phyloP scores from a whole-genome alignment of 2,888 invertebrate genomes.

The Brassicogethes aeneus region DNA sequence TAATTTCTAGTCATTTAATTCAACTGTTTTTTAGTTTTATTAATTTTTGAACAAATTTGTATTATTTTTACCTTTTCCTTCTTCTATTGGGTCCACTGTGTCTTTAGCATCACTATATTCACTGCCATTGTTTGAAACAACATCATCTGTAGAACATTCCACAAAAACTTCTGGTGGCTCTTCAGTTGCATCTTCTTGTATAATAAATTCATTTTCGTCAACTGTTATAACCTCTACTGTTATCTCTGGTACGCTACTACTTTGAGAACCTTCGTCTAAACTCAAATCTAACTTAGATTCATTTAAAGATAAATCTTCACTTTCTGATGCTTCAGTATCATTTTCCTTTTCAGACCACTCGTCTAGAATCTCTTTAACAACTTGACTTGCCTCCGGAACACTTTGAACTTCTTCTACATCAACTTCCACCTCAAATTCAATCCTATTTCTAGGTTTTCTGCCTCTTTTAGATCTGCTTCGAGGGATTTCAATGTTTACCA shows the following conservation, averaged over 20 bases:
- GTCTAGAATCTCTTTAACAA: constrained; percentile 14
- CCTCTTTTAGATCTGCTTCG: not conserved
- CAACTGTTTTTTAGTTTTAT: too few relatives aligned
- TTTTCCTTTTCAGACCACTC: constrained; percentile 22
- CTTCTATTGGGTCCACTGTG: too few relatives aligned
- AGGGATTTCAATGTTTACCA: constrained; percentile 24
- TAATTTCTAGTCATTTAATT: too few relatives aligned
- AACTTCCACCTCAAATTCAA: not conserved
- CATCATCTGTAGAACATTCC: constrained; percentile 26
- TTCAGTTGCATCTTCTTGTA: constrained; percentile 17
- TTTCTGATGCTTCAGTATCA: constrained; percentile 1
- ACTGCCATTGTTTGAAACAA: constrained; percentile 9
- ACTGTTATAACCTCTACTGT: constrained; percentile 5
- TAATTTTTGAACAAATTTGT: too few relatives aligned
- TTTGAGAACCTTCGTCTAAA: constrained; percentile 14
- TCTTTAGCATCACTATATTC: constrained; percentile 1
- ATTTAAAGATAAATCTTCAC: constrained; percentile 2
- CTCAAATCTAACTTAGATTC: constrained; percentile 6
- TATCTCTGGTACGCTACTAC: constrained; percentile 8
- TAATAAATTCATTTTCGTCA: too few relatives aligned
- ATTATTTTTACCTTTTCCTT: too few relatives aligned
- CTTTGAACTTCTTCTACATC: not conserved
- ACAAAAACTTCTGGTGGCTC: too few relatives aligned
- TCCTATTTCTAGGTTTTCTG: not conserved
- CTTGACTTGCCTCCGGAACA: constrained; percentile 9